Percentiles rank a stretch among this genome's conserved stretches.
Conservation (phyloP, 2,797 vertebrate genomes). For the Schizopygopsis pylzovi region DNA sequence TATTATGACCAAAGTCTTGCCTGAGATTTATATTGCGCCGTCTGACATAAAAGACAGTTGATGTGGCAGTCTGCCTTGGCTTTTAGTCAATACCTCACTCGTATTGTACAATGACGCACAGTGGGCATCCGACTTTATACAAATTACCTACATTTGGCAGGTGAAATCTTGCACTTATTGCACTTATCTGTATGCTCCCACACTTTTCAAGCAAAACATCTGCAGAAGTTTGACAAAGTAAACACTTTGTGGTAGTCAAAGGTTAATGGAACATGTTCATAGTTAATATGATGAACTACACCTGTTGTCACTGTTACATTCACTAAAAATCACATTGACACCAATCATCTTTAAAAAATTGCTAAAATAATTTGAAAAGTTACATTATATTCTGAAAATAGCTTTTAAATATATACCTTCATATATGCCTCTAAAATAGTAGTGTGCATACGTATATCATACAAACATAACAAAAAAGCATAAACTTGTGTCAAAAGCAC, state of each 20-base stretch:
- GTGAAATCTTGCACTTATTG: not conserved
- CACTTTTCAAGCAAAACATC: not conserved
- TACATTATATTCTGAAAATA: not conserved
- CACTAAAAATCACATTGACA: not conserved
- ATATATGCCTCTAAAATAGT: not conserved
- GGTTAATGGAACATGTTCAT: not conserved
- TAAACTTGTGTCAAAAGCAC: not conserved
- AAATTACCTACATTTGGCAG: constrained; percentile 8
- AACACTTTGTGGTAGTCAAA: not conserved
- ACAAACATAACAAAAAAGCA: not conserved
- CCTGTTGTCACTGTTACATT: not conserved
- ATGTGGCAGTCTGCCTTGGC: not conserved
- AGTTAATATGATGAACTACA: constrained; percentile 4
- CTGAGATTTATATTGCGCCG: not conserved
- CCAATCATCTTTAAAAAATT: not conserved
- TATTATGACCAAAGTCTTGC: constrained; percentile 10
- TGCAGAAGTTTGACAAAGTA: not conserved
- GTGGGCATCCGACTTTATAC: constrained; percentile 5
- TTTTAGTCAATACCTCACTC: constrained; percentile 13
- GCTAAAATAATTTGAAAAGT: not conserved
- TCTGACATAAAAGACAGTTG: constrained; percentile 22
- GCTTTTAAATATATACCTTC: not conserved
- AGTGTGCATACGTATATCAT: not conserved
- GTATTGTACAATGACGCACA: not conserved
- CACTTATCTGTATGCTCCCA: no score